phyloP scores from a whole-genome alignment of 2,113 vertebrate genomes.

The Gymnarchus niloticus region DNA sequence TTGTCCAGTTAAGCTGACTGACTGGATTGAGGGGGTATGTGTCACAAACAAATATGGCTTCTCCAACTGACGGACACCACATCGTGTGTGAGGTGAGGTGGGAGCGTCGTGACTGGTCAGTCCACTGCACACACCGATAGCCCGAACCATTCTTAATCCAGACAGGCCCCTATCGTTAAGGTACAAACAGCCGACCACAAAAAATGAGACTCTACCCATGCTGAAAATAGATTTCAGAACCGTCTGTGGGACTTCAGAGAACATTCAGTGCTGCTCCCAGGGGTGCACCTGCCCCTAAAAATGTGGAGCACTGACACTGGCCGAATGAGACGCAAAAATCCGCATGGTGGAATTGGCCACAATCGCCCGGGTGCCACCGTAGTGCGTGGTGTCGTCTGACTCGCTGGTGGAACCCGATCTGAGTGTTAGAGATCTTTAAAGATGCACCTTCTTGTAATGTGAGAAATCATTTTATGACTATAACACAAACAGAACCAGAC shows the following conservation, averaged over 20 bases:
- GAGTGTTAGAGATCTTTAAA: slow-evolving; percentile 25
- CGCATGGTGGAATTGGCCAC: not conserved
- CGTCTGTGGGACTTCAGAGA: slow-evolving; percentile 39
- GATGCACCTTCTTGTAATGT: slow-evolving; percentile 22
- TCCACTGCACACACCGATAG: not conserved
- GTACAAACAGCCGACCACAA: no score
- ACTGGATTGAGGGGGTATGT: slow-evolving; percentile 46
- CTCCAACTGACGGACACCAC: slow-evolving; percentile 18
- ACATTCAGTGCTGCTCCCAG: slow-evolving; percentile 35
- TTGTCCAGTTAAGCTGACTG: slow-evolving; percentile 47
- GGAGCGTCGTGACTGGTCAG: not conserved
- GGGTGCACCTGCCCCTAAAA: slow-evolving; percentile 40
- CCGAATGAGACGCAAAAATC: slow-evolving; percentile 37
- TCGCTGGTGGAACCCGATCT: slow-evolving; percentile 14
- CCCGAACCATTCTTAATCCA: slow-evolving; percentile 26
- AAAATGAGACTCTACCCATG: slow-evolving; percentile 40
- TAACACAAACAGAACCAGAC: slow-evolving; percentile 30
- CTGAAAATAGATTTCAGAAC: slow-evolving; percentile 48
- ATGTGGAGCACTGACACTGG: slow-evolving; percentile 35
- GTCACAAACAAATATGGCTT: slow-evolving; percentile 54
- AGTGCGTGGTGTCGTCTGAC: not conserved
- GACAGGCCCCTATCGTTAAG: slow-evolving; percentile 22
- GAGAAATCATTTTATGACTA: slow-evolving; percentile 28
- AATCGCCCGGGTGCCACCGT: not conserved
- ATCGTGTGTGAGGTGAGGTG: not conserved